Evolutionary conservation across 2,888 invertebrate genomes (phyloP), one percentile per base, ranked within the genome.

Genomic region (Torymus tubicola): DNA sequence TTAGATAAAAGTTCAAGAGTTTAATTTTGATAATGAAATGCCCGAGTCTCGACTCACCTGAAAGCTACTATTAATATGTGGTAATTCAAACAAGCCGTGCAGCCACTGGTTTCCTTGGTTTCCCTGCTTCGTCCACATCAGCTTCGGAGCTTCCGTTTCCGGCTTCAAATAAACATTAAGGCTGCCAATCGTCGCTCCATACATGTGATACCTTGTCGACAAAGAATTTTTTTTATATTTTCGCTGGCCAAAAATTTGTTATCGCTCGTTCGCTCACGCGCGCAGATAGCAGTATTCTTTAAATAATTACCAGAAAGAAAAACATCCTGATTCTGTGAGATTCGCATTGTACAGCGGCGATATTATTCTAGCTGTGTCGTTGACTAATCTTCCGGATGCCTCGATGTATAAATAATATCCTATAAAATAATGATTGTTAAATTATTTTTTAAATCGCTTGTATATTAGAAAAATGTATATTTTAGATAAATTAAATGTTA

Each of bases 331-430:
- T 83, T 88, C 86, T 11, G 93, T 91, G 18, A 92, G 85, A 0
- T 87, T 86, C 0, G 90, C 86, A 2, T 92, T 90, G 87, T 93
- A 96, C 0, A 96, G 91, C 0, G 96, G 96, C 0, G 96, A 96
- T 11, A 95, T 90, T 0, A 96, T 92, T 0, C 95, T 93, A 0
- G 97, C 95, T 0, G 93, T 93, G 81, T 95, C 94, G 84, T 95
- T 94, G 63, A 91, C 91, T 14, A 91, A 85, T 14, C 93, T 91
- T 0, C 93, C 92, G 0, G 95, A 94, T 16, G 96, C 94, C 87
- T 97, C 97, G 82, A 97, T 94, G 85, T 96, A 95, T 93, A 98
- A 94, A 89, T 96, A 98, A 86, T 95, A 93, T 0, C 96, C 96
- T 93, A 91, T 42, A 42, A 42, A 42, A 42, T 42, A 42, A 42